These are phyloP conservation scores for Delphinapterus leucas DNA, from an alignment of 2,113 vertebrate genomes.

Conservation along the genomic window DNA sequence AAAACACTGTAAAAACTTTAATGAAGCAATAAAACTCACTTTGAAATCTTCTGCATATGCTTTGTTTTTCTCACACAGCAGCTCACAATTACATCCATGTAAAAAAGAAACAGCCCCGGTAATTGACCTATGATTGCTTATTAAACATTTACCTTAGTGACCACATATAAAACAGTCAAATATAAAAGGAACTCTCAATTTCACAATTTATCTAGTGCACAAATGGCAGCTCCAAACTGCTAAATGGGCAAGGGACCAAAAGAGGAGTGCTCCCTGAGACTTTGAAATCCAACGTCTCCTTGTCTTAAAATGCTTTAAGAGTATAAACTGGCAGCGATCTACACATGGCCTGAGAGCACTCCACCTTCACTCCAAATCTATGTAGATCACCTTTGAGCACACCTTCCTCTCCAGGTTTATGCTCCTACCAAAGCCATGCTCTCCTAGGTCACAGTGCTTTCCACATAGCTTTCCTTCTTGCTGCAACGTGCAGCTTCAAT, in stretches of 20 bases:
- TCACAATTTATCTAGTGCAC: constrained; percentile 16
- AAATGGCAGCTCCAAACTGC: constrained; percentile 42
- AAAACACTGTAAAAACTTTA: constrained; percentile 67
- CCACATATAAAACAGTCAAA: constrained; percentile 41
- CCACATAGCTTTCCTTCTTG: not conserved
- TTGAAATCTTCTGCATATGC: constrained; percentile 51
- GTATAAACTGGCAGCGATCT: not conserved
- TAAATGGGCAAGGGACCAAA: not conserved
- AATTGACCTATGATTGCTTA: constrained; percentile 54
- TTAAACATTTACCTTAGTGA: constrained; percentile 70
- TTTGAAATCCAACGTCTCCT: not conserved
- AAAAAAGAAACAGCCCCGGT: constrained; percentile 17
- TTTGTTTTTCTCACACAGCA: constrained; percentile 54
- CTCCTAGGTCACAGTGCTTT: not conserved
- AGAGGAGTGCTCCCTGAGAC: not conserved
- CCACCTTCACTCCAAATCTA: not conserved
- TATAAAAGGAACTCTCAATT: constrained; percentile 61
- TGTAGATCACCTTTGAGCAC: not conserved
- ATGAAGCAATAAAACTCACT: constrained; percentile 68
- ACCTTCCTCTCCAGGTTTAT: not conserved
- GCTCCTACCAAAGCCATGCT: not conserved
- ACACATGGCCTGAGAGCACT: not conserved
- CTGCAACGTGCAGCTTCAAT: not conserved
- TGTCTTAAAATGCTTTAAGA: constrained; percentile 22
- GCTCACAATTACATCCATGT: constrained; percentile 15